These are phyloP conservation scores for Scaptomyza flava DNA, from an alignment of 2,888 invertebrate species.

Conservation along the genomic window DNA sequence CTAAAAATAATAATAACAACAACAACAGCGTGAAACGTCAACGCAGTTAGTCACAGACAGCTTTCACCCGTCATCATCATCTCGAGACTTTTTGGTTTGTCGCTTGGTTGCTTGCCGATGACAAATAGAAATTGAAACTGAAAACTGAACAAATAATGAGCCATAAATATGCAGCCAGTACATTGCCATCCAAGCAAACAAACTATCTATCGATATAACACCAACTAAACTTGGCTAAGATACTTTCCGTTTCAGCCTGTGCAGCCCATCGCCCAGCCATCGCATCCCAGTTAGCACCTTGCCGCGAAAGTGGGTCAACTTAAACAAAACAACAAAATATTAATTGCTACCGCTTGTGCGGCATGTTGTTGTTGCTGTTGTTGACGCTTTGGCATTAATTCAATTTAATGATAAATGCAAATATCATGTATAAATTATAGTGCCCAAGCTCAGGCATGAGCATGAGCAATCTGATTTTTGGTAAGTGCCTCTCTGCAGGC, in stretches of 20 bases:
- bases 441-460: constrained; percentile 23
- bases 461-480: constrained; percentile 25
- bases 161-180: constrained; percentile 73
- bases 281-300: constrained; percentile 62
- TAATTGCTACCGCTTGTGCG: constrained; percentile 61
- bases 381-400: constrained; percentile 57
- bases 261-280: constrained; percentile 3
- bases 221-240: constrained; percentile 1
- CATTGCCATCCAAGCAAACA: no score
- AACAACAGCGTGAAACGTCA: constrained; percentile 21
- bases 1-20: constrained; percentile 1
- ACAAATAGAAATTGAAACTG: constrained; percentile 76
- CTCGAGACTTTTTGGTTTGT: constrained; percentile 48
- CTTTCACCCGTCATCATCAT: constrained; percentile 68
- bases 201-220: no score
- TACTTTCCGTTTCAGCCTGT: constrained; percentile 43
- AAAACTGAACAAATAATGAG: constrained; percentile 79
- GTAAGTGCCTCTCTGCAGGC: constrained; percentile 45
- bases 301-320: constrained; percentile 72
- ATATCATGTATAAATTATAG: constrained; percentile 72
- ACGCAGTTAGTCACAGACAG: constrained; percentile 52
- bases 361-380: constrained; percentile 13
- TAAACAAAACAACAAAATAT: constrained; percentile 48
- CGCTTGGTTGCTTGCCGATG: constrained; percentile 34
- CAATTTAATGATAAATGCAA: constrained; percentile 78